Base-by-base conservation (phyloP, 2,113 vertebrate species). In the Shinisaurus crocodilurus region DNA sequence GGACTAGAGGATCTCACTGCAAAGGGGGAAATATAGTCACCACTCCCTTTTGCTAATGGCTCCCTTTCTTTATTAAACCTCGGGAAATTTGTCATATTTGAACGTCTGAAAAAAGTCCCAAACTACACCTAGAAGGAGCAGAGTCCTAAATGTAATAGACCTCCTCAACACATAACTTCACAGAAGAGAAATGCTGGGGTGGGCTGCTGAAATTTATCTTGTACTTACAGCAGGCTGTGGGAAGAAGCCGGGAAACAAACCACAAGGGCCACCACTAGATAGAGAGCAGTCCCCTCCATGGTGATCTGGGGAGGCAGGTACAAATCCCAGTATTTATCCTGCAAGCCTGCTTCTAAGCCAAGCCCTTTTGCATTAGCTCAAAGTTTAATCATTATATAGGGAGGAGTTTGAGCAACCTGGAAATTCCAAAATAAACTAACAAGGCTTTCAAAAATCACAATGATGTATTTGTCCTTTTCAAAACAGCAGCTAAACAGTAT, bases 161-260 rank as follows among this genome's bases (percentile, higher is more conserved):
- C 23, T 70, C 1, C 32, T 48, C 40, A 43, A 32, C 5, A 25
- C 5, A 48, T 50, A 37, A 48, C 20, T 48, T 6, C 45, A n/a
- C 13, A 50, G 43, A 34, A 50, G 67, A 79, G 57, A 67, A 81
- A 3, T 29, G 7, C 57, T 8, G 16, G 75, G 12, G 27, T 34
- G 15, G 5, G 6, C 40, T 27, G 12, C 43, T 70, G 45, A 88
- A 32, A 37, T 37, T 12, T 18, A 25, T 32, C 4, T 57, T 37
- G 50, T 94, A 96, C 96, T 96, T 90, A 96, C 96, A 96, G 92
- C 43, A 69, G 9, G 32, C 93, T 88, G 16, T 81, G 84, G n/a
- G 86, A 90, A 15, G 83, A 79, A 29, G 86, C 72, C 0, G 94
- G 89, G 67, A 93, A 82, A n/a, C 48, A 83, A 54, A 93, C 34